Evolutionary conservation across 2,113 vertebrate species (phyloP).

Genomic region (Willisornis vidua): DNA sequence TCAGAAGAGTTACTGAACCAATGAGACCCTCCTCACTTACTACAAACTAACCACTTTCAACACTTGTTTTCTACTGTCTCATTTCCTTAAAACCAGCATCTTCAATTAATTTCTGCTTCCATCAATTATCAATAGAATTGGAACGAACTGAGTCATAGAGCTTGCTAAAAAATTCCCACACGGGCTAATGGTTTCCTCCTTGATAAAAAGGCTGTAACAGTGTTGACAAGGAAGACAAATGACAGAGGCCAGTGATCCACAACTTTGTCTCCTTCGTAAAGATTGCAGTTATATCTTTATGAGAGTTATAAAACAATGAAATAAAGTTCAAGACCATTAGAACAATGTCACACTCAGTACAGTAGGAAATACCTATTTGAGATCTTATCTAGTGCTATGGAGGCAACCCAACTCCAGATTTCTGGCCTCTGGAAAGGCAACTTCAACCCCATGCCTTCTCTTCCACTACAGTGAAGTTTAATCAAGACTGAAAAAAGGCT

Average conservation of each 20-base stretch:
- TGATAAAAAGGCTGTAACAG: not conserved
- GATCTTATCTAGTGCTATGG: not conserved
- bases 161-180: not conserved
- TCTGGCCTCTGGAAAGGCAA: not conserved
- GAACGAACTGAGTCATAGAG: not conserved
- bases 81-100: not conserved
- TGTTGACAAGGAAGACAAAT: not conserved
- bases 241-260: not conserved
- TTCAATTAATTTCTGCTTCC: not conserved
- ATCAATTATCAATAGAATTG: not conserved
- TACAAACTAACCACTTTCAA: not conserved
- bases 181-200: not conserved
- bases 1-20: not conserved
- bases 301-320: not conserved
- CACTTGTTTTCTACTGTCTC: not conserved
- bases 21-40: not conserved
- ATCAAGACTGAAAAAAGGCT: not conserved
- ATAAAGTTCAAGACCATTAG: not conserved
- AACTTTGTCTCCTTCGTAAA: fast-evolving
- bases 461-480: not conserved
- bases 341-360: not conserved
- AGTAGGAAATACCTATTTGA: not conserved
- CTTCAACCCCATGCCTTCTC: not conserved
- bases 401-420: not conserved
- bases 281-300: not conserved